A percentile compares a stretch with the other conserved stretches of the same genome.
Conservation (phyloP, 2,888 invertebrate genomes). For the Caenorhabditis panamensis region DNA sequence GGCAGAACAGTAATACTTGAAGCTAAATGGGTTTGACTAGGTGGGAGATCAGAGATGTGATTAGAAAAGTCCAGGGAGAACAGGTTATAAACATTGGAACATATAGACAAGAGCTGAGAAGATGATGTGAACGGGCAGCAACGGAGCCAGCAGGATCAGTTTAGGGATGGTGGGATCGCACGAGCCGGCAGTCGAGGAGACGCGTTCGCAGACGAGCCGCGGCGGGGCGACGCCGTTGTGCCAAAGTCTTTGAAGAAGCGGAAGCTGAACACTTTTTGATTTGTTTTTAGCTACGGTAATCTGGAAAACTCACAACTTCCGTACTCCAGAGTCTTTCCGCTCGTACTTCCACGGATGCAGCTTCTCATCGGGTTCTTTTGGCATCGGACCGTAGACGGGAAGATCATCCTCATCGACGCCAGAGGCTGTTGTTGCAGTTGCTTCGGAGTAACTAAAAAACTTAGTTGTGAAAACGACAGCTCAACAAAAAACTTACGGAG, state of each 20-base stretch:
- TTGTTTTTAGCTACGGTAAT: background rate
- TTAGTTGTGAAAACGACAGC: no score
- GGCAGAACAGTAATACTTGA: constrained; percentile 34
- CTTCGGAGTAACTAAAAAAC: constrained; percentile 9
- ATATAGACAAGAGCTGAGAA: constrained; percentile 37
- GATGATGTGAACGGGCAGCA: constrained; percentile 41
- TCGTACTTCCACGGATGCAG: constrained; percentile 88
- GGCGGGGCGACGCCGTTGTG: constrained; percentile 64
- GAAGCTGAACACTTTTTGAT: constrained; percentile 68
- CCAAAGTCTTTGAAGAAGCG: constrained; percentile 76
- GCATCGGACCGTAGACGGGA: constrained; percentile 96
- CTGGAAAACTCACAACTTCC: constrained; percentile 74
- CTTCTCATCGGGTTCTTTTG: constrained; percentile 96
- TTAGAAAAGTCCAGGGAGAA: background rate
- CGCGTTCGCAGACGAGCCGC: constrained; percentile 67
- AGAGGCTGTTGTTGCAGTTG: background rate
- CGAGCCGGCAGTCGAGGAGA: constrained; percentile 67
- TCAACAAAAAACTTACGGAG: constrained; percentile 37
- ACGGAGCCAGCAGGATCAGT: constrained; percentile 43
- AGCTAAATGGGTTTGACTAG: constrained; percentile 47
- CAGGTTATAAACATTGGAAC: constrained; percentile 33
- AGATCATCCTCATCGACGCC: constrained; percentile 85
- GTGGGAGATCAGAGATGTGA: constrained; percentile 26
- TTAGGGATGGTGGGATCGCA: constrained; percentile 60
- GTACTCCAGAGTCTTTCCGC: constrained; percentile 79